These are phyloP conservation scores for Copidosoma floridanum DNA, from an alignment of 1,140 invertebrate genomes.

Conservation along the genomic window DNA sequence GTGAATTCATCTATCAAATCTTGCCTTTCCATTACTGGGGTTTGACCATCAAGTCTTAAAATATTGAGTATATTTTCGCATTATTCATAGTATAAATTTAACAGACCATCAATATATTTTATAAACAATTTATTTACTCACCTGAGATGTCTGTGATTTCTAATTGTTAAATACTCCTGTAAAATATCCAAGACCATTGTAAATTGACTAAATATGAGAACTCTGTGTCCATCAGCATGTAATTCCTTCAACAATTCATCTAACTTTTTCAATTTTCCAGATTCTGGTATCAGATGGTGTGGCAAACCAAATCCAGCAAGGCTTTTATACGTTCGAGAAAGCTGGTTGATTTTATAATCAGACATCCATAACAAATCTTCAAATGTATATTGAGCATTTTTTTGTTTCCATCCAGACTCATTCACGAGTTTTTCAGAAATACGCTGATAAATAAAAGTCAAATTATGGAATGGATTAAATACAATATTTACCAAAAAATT, in stretches of 20 bases:
- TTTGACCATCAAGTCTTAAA: conserved; percentile 74
- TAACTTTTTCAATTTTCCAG: conserved; percentile 82
- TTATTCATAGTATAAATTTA: too few relatives aligned
- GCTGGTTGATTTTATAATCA: conserved; percentile 87
- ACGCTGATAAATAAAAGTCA: conserved; percentile 41
- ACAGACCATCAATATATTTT: not conserved
- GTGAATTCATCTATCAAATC: conserved; percentile 79
- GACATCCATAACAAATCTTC: conserved; percentile 86
- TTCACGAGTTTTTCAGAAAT: conserved; percentile 75
- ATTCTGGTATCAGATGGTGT: conserved; percentile 69
- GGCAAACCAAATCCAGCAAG: conserved; percentile 61
- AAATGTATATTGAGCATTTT: conserved; percentile 76
- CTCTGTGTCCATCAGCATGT: conserved; percentile 71
- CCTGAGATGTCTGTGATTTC: conserved; percentile 71
- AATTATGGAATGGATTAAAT: not conserved
- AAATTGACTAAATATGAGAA: conserved; percentile 94
- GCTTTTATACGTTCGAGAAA: conserved; percentile 66
- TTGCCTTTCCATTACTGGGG: conserved; percentile 77
- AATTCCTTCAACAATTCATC: conserved; percentile 76
- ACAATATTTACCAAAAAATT: conserved; percentile 2
- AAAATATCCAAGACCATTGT: conserved; percentile 89
- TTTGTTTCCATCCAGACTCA: conserved; percentile 74
- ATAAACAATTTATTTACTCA: not conserved
- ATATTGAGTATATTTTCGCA: conserved; percentile 13
- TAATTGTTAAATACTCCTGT: conserved; percentile 77